These are phyloP conservation scores for Drosophila vallismaia DNA, from an alignment of 2,888 invertebrate genomes.

Conservation along the genomic window DNA sequence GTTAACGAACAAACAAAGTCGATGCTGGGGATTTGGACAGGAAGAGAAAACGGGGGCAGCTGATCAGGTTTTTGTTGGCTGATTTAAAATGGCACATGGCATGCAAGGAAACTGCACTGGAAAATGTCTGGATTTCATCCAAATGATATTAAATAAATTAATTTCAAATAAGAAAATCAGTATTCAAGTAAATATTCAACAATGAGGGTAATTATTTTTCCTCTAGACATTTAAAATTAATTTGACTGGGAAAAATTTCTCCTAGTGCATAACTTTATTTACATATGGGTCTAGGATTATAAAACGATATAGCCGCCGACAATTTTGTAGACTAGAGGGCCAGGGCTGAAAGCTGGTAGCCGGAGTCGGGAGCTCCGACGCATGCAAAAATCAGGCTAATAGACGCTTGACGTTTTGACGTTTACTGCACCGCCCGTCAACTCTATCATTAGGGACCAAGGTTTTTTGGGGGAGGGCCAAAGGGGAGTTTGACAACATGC, in stretches of 20 bases:
- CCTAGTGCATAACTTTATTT: constrained; percentile 28
- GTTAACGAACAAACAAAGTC: constrained; percentile 76
- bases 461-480: neutral
- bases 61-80: constrained; percentile 56
- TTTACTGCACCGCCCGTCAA: constrained; percentile 66
- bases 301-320: constrained; percentile 34
- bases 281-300: constrained; percentile 37
- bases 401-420: constrained; percentile 80
- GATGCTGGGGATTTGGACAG: constrained; percentile 32
- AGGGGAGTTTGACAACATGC: constrained; percentile 66
- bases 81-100: constrained; percentile 58
- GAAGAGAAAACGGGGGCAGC: neutral
- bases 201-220: too few relatives aligned
- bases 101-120: constrained; percentile 34
- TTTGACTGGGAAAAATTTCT: neutral
- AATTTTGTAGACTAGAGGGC: constrained; percentile 24
- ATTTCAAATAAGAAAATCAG: too few relatives aligned
- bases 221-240: too few relatives aligned
- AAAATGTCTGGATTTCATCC: neutral
- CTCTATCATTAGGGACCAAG: constrained; percentile 63
- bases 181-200: too few relatives aligned
- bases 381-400: constrained; percentile 67
- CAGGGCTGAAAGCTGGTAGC: constrained; percentile 1
- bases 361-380: constrained; percentile 42
- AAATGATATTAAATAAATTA: neutral